A percentile compares a stretch with the other conserved stretches of the same genome.
phyloP scores from a whole-genome alignment of 2,113 vertebrate genomes.

The Pomatorhinus ruficollis region DNA sequence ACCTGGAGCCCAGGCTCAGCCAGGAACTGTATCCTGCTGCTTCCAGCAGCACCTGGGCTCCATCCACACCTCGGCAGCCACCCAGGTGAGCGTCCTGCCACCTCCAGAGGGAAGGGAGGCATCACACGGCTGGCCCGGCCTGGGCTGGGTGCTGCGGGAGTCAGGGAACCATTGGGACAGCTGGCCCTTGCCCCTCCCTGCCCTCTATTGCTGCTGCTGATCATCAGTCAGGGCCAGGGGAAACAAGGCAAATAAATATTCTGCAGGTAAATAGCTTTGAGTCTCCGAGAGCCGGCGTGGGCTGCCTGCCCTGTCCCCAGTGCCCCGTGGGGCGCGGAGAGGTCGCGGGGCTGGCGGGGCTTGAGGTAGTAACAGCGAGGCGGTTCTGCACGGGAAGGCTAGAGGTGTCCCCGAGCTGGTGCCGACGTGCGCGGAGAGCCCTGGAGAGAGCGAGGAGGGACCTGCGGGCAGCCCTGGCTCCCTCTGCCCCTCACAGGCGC shows the following conservation, averaged over 20 bases:
- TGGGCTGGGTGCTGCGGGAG: background rate
- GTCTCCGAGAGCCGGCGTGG: background rate
- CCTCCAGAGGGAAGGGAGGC: background rate
- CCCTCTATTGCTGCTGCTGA: background rate
- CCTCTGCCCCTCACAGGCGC: background rate
- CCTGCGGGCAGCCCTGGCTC: background rate
- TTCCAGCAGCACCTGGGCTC: background rate
- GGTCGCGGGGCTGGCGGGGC: background rate
- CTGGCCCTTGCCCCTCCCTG: background rate
- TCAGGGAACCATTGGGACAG: background rate
- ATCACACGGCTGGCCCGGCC: fast-evolving
- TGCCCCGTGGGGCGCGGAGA: background rate
- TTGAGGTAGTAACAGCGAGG: slow-evolving; percentile 30
- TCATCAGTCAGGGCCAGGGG: background rate
- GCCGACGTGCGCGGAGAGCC: background rate
- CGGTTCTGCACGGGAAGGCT: background rate
- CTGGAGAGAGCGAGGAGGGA: background rate
- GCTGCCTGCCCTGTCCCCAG: background rate
- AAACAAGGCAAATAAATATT: slow-evolving; percentile 42
- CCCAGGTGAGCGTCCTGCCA: background rate
- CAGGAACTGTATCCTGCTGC: background rate
- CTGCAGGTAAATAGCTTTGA: background rate
- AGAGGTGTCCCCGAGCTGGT: background rate
- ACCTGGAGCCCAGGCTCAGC: background rate
- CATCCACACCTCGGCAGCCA: fast-evolving